Evolutionary conservation across 2,888 invertebrate species (phyloP).

Genomic region (Drosophila testacea): DNA sequence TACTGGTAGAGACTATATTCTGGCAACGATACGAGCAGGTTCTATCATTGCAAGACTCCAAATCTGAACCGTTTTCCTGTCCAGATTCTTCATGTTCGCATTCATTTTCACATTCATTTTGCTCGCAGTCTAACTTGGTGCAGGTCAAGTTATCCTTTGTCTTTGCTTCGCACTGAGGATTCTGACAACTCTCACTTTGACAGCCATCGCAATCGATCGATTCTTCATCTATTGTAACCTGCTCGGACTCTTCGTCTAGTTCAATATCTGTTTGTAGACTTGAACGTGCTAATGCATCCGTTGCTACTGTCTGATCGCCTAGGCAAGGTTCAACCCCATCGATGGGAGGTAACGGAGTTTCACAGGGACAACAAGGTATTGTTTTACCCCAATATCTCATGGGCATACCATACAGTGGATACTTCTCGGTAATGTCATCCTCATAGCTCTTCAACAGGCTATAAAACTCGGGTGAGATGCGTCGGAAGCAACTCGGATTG

Average conservation of each 20-base stretch:
- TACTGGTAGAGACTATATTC: background rate
- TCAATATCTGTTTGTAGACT: background rate
- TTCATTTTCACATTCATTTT: background rate
- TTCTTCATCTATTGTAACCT: too few species aligned
- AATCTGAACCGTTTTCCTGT: too few species aligned
- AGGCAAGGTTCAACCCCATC: constrained; percentile 10
- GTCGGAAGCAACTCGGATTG: constrained; percentile 61
- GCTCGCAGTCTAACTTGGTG: background rate
- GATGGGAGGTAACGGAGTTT: background rate
- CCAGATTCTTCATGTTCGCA: background rate
- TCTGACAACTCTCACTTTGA: background rate
- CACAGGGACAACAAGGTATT: constrained; percentile 39
- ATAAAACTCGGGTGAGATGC: constrained; percentile 77
- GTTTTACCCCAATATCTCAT: constrained; percentile 32
- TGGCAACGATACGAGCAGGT: background rate
- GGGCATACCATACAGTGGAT: constrained; percentile 66
- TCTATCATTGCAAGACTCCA: background rate
- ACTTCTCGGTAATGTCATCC: constrained; percentile 48
- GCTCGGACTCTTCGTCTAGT: background rate
- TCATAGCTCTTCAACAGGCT: constrained; percentile 69
- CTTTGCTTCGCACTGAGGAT: background rate
- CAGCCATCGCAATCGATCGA: background rate
- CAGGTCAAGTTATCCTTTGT: background rate
- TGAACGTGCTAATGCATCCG: too few species aligned
- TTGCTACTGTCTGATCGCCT: constrained; percentile 45